Evolutionary conservation across 2,113 vertebrate species (phyloP).

Genomic region (Plectropomus leopardus): DNA sequence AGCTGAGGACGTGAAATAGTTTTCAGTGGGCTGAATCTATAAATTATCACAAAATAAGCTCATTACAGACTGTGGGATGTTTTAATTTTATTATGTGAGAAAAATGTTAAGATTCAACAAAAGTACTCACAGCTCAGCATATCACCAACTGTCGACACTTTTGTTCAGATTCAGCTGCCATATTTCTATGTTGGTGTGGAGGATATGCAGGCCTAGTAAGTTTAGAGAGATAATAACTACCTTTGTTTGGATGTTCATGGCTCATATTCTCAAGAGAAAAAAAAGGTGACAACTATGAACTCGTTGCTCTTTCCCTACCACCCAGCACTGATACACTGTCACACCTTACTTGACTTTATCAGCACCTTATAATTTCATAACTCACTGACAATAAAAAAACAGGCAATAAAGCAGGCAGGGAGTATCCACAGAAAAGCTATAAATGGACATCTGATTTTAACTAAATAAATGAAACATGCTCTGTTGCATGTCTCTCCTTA

Average conservation of each 20-base stretch:
- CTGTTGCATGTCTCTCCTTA: slow-evolving; percentile 7
- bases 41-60: not conserved
- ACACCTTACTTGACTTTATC: not conserved
- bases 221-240: slow-evolving; percentile 30
- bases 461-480: slow-evolving; percentile 42
- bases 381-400: not conserved
- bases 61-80: not conserved
- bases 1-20: not conserved
- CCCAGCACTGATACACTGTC: not conserved
- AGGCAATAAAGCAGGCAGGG: not conserved
- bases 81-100: not conserved
- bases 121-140: not conserved
- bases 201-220: not conserved
- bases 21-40: not conserved
- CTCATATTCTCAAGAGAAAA: not conserved
- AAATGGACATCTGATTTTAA: not conserved
- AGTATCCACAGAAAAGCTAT: not conserved
- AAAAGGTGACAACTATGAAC: not conserved
- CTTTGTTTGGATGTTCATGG: not conserved
- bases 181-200: not conserved
- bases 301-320: not conserved
- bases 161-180: not conserved
- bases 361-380: not conserved
- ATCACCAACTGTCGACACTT: not conserved
- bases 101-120: not conserved